Evolutionary conservation across 2,888 invertebrate species (phyloP).

Genomic region (Dastarcus helophoroides): DNA sequence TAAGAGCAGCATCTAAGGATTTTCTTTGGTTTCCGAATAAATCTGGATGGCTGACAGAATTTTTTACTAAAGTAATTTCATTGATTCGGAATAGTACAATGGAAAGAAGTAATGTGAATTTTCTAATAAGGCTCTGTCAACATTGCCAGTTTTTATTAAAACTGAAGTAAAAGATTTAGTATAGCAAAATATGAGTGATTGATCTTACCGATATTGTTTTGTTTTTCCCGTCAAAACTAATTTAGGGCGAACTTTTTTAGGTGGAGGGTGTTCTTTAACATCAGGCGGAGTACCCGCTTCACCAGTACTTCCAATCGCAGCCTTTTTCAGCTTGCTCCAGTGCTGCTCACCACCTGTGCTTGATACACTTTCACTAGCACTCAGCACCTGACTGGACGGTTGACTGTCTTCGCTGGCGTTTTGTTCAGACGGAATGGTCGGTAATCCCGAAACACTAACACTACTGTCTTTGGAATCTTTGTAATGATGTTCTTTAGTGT

Average conservation of each 20-base stretch:
- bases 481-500: conserved; percentile 20
- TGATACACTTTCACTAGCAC: conserved; percentile 20
- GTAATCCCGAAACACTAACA: conserved; percentile 3
- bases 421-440: not conserved
- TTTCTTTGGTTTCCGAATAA: too few relatives aligned
- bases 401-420: conserved; percentile 5
- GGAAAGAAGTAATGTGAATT: too few relatives aligned
- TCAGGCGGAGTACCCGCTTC: conserved; percentile 8
- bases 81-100: too few relatives aligned
- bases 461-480: conserved; percentile 20
- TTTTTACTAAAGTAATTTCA: too few relatives aligned
- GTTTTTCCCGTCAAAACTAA: conserved; percentile 31
- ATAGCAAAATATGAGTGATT: too few relatives aligned
- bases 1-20: too few relatives aligned
- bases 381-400: conserved; percentile 9
- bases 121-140: too few relatives aligned
- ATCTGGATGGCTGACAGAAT: too few relatives aligned
- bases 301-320: conserved; percentile 41
- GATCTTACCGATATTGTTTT: conserved; percentile 54
- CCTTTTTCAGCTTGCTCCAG: conserved; percentile 70
- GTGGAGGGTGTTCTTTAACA: conserved; percentile 5
- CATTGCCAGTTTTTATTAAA: too few relatives aligned
- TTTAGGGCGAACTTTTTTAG: conserved; percentile 24
- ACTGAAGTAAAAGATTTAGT: too few relatives aligned
- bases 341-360: conserved; percentile 39